Evolutionary conservation across 2,888 invertebrate genomes (phyloP), one percentile per base, ranked within the genome.

Genomic region (Phengaris alcon): DNA sequence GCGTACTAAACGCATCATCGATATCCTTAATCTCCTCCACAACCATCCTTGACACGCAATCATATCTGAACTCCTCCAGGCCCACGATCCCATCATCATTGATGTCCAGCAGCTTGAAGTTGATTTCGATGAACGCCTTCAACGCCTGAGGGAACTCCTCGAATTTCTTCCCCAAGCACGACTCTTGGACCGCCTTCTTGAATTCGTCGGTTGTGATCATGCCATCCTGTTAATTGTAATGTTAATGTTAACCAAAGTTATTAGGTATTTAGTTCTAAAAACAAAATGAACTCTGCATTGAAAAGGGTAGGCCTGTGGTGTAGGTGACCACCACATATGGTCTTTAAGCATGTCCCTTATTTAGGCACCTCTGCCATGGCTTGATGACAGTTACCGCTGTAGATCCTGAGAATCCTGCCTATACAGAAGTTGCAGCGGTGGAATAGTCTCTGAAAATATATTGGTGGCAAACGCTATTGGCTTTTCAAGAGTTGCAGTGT

Each of bases 91-190:
- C 97, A 82, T 97, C 97, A 76, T 95, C 95, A 83, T 97, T 97
- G 76, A 97, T 94, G 84, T 97, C 97, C 69, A 97, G 95, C 94
- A 97, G 95, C 84, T 95, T 95, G 87, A 97, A 97, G 89, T 97
- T 97, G 75, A 96, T 95, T 86, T 97, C 97, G 84, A 97, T 97
- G 87, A 97, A 97, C 85, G 97, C 96, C 84, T 95, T 97, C 96
- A 97, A 96, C 6, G 97, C 97, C 88, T 97, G 96, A 0, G 97
- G 97, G 84, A 97, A 97, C 77, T 97, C 96, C 12, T 95, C 95
- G 84, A 96, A 97, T 78, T 95, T 94, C 82, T 96, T 95, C 6
- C 97, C 97, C 44, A 97, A 94, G 84, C 97, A 97, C 80, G 96
- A 96, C 85, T 95, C 96, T 87, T 97, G 95, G 0, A 97, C 97